A percentile compares a stretch with the other conserved stretches of the same genome.
phyloP scores from a whole-genome alignment of 2,113 vertebrate genomes.

The Cynopterus brachyotis region DNA sequence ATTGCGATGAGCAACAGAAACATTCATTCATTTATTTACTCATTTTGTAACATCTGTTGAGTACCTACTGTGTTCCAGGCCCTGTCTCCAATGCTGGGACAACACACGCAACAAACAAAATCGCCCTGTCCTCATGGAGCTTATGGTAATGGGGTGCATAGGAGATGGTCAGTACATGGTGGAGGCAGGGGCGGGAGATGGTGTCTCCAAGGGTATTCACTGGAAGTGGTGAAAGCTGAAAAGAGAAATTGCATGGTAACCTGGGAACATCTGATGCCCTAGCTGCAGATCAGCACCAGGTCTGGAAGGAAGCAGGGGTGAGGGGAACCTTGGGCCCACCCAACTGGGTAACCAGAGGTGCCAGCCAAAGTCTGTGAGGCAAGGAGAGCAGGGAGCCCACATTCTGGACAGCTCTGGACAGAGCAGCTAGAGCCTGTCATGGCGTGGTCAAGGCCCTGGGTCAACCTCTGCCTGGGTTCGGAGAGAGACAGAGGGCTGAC shows the following conservation, averaged over 20 bases:
- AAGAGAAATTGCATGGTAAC: conserved; percentile 89
- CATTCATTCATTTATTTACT: background rate
- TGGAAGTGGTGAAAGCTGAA: conserved; percentile 88
- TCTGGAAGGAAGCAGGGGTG: conserved; percentile 73
- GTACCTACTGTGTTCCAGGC: background rate
- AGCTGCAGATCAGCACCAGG: conserved; percentile 86
- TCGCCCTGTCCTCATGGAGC: background rate
- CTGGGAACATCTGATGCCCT: conserved; percentile 85
- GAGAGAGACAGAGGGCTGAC: background rate
- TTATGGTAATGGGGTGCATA: background rate
- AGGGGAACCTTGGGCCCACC: background rate
- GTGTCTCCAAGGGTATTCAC: background rate
- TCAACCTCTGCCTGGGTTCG: background rate
- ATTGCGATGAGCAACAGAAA: background rate
- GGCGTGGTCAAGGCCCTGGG: background rate
- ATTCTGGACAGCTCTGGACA: background rate
- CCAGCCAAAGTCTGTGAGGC: conserved; percentile 81
- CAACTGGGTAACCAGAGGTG: conserved; percentile 85
- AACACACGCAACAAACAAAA: background rate
- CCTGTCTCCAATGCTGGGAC: background rate
- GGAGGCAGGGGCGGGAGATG: no score
- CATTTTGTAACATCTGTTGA: background rate
- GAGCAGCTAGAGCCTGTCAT: background rate
- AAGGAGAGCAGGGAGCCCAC: no score
- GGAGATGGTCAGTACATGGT: background rate